Base-by-base conservation (phyloP, 2,888 invertebrate genomes). In the Sinhomidia bicolor region DNA sequence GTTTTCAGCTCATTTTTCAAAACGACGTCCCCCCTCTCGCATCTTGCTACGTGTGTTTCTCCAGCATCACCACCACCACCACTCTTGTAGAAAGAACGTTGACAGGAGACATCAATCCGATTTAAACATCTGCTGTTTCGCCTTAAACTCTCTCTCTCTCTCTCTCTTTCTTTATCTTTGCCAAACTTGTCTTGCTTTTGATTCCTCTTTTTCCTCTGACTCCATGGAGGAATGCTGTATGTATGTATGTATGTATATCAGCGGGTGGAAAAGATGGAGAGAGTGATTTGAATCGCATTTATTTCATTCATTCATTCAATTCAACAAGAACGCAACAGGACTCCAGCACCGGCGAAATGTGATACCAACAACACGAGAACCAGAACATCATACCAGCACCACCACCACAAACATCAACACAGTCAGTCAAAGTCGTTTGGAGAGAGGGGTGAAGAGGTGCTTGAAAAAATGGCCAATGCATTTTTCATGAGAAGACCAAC, bases 41-140 rank as follows among this genome's bases (percentile, higher is more conserved):
- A 32, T 29, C 32, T 3, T 1, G 47, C 41, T 20, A 29, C n/a
- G 5, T n/a, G 5, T 81, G 14, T 81, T 54, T 71, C 29, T n/a
- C n/a, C n/a, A n/a, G n/a, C n/a, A n/a, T n/a, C n/a, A n/a, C n/a
- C n/a, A n/a, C n/a, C n/a, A n/a, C n/a, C n/a, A n/a, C n/a, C n/a
- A n/a, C n/a, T n/a, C n/a, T n/a, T n/a, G n/a, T 68, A 36, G 44
- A 14, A 62, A 44, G 41, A 57, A 23, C n/a, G 74, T 74, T 88
- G 88, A 88, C 88, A 88, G 88, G 80, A 88, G 88, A 84, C 84
- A 88, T 88, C 88, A 84, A 88, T 88, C 80, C 80, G 88, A 84
- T 79, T 84, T 88, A 80, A 88, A 54, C 88, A 88, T 88, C 65
- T 87, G 80, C 86, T 85, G 10, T 85, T 78, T 41, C 62, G 41